phyloP scores from a whole-genome alignment of 2,888 invertebrate genomes.

The Lysandra coridon region DNA sequence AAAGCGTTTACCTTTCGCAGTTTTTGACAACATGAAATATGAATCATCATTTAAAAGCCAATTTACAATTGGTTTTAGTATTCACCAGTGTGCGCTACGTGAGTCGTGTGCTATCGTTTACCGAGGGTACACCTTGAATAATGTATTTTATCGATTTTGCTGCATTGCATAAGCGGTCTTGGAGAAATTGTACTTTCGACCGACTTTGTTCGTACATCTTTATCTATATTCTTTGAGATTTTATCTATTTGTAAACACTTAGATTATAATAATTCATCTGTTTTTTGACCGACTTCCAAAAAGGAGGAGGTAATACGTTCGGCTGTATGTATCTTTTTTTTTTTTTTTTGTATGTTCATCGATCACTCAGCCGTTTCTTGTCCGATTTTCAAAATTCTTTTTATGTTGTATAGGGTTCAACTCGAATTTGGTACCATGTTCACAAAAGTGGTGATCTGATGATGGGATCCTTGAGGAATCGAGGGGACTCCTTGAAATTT shows the following conservation, averaged over 20 bases:
- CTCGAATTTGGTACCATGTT: too few relatives aligned
- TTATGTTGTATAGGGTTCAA: too few relatives aligned
- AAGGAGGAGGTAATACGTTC: too few relatives aligned
- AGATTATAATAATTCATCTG: not conserved
- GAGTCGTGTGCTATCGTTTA: conserved; percentile 29
- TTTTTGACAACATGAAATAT: not conserved
- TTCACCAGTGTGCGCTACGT: conserved; percentile 9
- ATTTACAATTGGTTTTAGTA: conserved; percentile 26
- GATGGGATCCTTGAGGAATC: too few relatives aligned
- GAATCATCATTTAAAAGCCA: conserved; percentile 23
- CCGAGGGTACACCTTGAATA: conserved; percentile 16
- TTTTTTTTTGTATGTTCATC: too few relatives aligned
- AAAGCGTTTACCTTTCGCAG: not conserved
- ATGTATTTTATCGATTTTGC: conserved; percentile 23
- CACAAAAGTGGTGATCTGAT: too few relatives aligned
- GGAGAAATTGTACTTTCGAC: conserved; percentile 16
- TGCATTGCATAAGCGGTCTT: conserved; percentile 23
- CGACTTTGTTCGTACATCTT: not conserved
- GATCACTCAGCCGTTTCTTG: too few relatives aligned
- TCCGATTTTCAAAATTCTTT: too few relatives aligned
- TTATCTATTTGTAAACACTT: not conserved
- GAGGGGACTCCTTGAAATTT: too few relatives aligned
- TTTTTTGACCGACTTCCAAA: too few relatives aligned
- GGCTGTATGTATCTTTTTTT: too few relatives aligned
- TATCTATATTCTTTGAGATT: not conserved